These are phyloP conservation scores for Trichogramma evanescens DNA, from an alignment of 2,888 invertebrate species.

Conservation along the genomic window DNA sequence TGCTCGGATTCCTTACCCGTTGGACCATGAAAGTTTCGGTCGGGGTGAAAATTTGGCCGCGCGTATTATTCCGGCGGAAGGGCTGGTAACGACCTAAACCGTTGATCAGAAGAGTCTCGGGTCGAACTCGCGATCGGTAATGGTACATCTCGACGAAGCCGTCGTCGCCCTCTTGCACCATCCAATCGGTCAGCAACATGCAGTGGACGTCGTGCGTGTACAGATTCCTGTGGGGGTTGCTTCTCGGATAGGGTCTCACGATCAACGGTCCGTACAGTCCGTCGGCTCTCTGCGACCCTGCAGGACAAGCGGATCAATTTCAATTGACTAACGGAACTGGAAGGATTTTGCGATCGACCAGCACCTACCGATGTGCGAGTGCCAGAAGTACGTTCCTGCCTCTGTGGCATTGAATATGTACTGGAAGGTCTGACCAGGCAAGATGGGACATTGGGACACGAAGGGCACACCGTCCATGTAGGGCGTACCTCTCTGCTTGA, in stretches of 20 bases:
- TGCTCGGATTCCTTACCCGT: slow-evolving; percentile 48
- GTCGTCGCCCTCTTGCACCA: slow-evolving; percentile 60
- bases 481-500: slow-evolving; percentile 69
- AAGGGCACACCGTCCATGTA: slow-evolving; percentile 87
- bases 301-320: slow-evolving; percentile 11
- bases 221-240: slow-evolving; percentile 58
- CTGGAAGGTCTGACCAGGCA: slow-evolving; percentile 66
- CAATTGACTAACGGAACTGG: no score
- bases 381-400: slow-evolving; percentile 80
- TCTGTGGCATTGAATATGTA: slow-evolving; percentile 68
- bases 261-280: slow-evolving; percentile 75
- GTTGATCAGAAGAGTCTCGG: slow-evolving; percentile 73
- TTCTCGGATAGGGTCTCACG: slow-evolving; percentile 59
- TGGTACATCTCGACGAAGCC: slow-evolving; percentile 80
- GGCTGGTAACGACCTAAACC: slow-evolving; percentile 61
- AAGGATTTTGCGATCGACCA: no score
- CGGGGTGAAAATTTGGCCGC: slow-evolving; percentile 50
- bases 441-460: slow-evolving; percentile 78
- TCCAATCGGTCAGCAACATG: slow-evolving; percentile 77
- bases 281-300: slow-evolving; percentile 78
- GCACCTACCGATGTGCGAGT: slow-evolving; percentile 57
- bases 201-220: slow-evolving; percentile 80
- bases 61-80: slow-evolving; percentile 33
- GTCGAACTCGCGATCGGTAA: slow-evolving; percentile 72
- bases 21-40: slow-evolving; percentile 60